Evolutionary conservation across 2,888 invertebrate genomes (phyloP).

Genomic region (Tenthredo livida): DNA sequence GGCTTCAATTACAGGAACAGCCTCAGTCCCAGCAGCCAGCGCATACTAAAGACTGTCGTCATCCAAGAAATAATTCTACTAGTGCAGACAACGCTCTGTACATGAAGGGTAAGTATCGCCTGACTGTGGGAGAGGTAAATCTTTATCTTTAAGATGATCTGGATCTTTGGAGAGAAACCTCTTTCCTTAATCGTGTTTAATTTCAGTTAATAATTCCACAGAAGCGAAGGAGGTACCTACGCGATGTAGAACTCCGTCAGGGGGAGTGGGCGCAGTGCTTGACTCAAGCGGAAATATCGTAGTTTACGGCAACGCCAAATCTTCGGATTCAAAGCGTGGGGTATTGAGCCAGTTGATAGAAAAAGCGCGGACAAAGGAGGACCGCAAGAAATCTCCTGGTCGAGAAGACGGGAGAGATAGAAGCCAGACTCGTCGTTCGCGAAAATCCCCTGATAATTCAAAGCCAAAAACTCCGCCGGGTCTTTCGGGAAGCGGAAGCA

Average conservation of each 20-base stretch:
- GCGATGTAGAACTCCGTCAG: constrained; percentile 73
- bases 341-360: constrained; percentile 81
- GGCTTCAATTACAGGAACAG: constrained; percentile 75
- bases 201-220: constrained; percentile 55
- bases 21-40: constrained; percentile 65
- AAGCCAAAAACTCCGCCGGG: constrained; percentile 74
- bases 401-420: constrained; percentile 73
- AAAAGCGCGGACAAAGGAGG: constrained; percentile 79
- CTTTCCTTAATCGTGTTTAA: constrained; percentile 26
- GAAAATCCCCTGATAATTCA: constrained; percentile 74
- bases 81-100: constrained; percentile 75
- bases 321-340: constrained; percentile 72
- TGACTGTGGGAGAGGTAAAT: background rate
- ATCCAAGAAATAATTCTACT: constrained; percentile 67
- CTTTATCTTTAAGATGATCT: background rate
- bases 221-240: constrained; percentile 74
- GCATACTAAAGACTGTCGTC: constrained; percentile 73
- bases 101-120: constrained; percentile 71
- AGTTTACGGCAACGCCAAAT: constrained; percentile 72
- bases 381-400: constrained; percentile 77
- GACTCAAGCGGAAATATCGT: constrained; percentile 76
- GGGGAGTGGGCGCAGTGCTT: constrained; percentile 71
- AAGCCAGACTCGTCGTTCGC: constrained; percentile 72
- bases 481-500: constrained; percentile 67
- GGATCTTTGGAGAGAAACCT: background rate